Conservation (phyloP, 2,113 vertebrate species). For the Beaufortia kweichowensis region DNA sequence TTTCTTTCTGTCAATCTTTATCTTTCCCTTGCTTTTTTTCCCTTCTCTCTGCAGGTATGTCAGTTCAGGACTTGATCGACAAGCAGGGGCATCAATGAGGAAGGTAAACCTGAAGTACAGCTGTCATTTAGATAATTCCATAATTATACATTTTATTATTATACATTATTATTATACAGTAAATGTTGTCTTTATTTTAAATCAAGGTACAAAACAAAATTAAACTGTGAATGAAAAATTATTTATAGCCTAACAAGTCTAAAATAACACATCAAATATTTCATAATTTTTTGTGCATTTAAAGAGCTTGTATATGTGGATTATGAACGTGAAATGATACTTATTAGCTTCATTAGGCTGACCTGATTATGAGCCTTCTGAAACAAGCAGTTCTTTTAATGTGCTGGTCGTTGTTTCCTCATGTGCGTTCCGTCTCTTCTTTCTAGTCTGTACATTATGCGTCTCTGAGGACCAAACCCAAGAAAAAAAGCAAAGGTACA, state of each 20-base stretch:
- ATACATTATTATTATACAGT: too few species aligned
- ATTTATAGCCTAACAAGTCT: too few species aligned
- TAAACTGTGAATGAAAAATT: too few species aligned
- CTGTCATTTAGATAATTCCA: neutral
- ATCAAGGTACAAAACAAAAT: too few species aligned
- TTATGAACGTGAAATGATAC: too few species aligned
- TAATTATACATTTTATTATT: neutral
- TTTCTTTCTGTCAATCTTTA: neutral
- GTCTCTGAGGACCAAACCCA: conserved; percentile 81
- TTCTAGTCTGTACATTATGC: conserved; percentile 80
- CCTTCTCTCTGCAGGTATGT: conserved; percentile 68
- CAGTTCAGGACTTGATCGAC: conserved; percentile 76
- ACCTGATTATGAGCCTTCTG: neutral
- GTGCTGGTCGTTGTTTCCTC: neutral
- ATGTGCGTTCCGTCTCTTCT: conserved; percentile 47
- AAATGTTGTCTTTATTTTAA: too few species aligned
- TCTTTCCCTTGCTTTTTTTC: neutral
- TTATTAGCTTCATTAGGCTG: neutral
- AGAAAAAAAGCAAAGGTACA: conserved; percentile 80
- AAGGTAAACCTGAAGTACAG: conserved; percentile 69
- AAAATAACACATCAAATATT: too few species aligned
- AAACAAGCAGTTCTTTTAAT: neutral
- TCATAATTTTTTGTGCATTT: too few species aligned
- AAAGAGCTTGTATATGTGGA: too few species aligned
- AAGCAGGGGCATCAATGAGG: conserved; percentile 79